Percentiles rank a stretch among this genome's conserved stretches.
These are phyloP conservation scores for Gymnopithys bicolor DNA, from an alignment of 2,797 vertebrate genomes.

Conservation along the genomic window DNA sequence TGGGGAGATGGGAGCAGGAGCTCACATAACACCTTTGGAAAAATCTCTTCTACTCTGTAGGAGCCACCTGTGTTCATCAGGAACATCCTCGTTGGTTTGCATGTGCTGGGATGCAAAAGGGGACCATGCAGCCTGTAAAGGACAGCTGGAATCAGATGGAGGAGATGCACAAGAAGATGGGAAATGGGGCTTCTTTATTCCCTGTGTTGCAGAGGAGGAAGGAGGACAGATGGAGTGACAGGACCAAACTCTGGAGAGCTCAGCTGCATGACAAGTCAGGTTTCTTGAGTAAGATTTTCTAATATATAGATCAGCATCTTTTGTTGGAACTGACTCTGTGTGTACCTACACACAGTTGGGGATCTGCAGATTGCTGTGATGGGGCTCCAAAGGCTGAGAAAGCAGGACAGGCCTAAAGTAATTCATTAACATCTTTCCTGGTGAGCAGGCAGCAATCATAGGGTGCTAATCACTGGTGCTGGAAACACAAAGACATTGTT, in stretches of 20 bases:
- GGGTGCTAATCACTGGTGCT: no score
- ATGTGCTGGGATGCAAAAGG: background rate
- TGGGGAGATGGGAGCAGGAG: background rate
- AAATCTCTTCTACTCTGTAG: background rate
- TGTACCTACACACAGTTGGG: background rate
- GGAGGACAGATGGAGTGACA: background rate
- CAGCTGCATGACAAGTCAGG: background rate
- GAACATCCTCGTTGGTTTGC: background rate
- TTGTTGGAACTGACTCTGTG: background rate
- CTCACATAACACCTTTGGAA: background rate
- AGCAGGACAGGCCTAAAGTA: no score
- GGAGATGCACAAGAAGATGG: background rate
- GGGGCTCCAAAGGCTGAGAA: background rate
- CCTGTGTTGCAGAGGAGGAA: background rate
- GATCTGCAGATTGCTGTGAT: background rate
- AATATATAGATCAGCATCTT: background rate
- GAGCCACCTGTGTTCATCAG: background rate
- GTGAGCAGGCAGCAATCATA: no score
- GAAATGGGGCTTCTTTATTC: background rate
- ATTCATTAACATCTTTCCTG: no score
- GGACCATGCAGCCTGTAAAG: background rate
- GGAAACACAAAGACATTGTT: no score
- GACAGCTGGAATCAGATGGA: background rate
- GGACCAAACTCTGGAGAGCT: background rate
- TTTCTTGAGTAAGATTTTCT: background rate